Evolutionary conservation across 2,797 vertebrate species (phyloP), one percentile per base, ranked within the genome.

Genomic region (Molossus molossus): DNA sequence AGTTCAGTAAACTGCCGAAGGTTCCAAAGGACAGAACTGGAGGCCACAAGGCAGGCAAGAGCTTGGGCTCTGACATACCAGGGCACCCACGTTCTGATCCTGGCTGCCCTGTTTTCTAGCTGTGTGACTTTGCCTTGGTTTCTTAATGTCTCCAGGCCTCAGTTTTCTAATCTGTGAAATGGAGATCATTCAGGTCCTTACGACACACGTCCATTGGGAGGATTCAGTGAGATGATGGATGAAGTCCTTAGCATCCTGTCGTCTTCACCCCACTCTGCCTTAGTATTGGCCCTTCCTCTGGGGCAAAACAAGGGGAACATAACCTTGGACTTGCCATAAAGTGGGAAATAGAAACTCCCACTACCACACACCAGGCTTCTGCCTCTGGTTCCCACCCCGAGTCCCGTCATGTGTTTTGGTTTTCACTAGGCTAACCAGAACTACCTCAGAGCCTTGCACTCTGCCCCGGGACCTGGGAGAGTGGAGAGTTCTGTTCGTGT

Each of bases 171-270:
- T 45, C 40, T 45, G 40, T 45, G 6, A 45, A 45, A 45, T 45
- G 40, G 40, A 45, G 53, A 45, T 37, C 65, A 57, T 9, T 14
- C 1, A 4, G 18, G 73, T 23, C 37, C 17, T 23, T 2, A 21
- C 55, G 53, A 73, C 76, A 23, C 9, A 27, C 12, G 60, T 33
- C 33, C 21, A 0, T 9, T 29, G 84, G 86, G 40, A 79, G n/a
- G 25, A 75, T 65, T 53, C 18, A 45, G 45, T 0, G 0, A 40
- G 58, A 27, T 14, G n/a, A 6, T 65, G 20, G 17, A 9, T 27
- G 6, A 14, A 55, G 53, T 45, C 55, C 21, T 20, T 17, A 0
- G 10, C 1, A 0, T 13, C 33, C 69, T 17, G 5, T 5, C 25
- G 10, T 9, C 23, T 18, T 60, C 10, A 2, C n/a, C 40, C 21